phyloP scores from a whole-genome alignment of 2,888 invertebrate species.

The Chrysina gloriosa region DNA sequence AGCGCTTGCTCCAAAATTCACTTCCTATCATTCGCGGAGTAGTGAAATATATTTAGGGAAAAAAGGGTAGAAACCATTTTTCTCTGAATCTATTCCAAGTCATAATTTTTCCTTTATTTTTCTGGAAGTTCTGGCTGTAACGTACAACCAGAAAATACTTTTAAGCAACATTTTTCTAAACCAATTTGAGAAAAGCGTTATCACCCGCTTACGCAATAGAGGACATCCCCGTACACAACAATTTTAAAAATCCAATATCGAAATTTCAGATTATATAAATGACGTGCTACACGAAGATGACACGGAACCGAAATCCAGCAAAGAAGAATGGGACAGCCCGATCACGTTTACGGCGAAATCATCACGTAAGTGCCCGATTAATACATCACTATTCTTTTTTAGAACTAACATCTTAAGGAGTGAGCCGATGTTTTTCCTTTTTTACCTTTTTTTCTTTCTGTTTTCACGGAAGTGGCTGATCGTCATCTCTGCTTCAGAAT shows the following conservation, averaged over 20 bases:
- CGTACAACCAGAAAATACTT: too few species aligned
- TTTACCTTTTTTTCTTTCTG: conserved; percentile 1
- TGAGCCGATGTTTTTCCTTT: conserved; percentile 15
- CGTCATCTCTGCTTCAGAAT: conserved; percentile 40
- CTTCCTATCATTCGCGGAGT: too few species aligned
- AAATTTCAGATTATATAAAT: conserved; percentile 80
- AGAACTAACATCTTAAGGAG: background rate
- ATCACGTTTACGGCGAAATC: conserved; percentile 92
- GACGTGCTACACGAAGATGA: conserved; percentile 80
- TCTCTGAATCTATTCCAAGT: too few species aligned
- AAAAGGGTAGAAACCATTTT: too few species aligned
- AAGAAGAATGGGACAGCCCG: conserved; percentile 86
- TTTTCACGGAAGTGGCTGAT: conserved; percentile 39
- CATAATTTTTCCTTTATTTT: too few species aligned
- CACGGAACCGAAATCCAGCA: conserved; percentile 68
- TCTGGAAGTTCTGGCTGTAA: too few species aligned
- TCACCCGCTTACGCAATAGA: too few species aligned
- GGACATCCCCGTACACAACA: background rate
- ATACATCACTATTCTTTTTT: background rate
- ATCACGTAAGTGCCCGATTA: conserved; percentile 78
- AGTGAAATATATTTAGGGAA: too few species aligned
- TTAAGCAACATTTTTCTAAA: too few species aligned
- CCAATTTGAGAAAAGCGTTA: too few species aligned
- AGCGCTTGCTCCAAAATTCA: too few species aligned
- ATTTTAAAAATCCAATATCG: background rate